Evolutionary conservation across 2,113 vertebrate genomes (phyloP), one percentile per base, ranked within the genome.

Genomic region (Vireo altiloquus): DNA sequence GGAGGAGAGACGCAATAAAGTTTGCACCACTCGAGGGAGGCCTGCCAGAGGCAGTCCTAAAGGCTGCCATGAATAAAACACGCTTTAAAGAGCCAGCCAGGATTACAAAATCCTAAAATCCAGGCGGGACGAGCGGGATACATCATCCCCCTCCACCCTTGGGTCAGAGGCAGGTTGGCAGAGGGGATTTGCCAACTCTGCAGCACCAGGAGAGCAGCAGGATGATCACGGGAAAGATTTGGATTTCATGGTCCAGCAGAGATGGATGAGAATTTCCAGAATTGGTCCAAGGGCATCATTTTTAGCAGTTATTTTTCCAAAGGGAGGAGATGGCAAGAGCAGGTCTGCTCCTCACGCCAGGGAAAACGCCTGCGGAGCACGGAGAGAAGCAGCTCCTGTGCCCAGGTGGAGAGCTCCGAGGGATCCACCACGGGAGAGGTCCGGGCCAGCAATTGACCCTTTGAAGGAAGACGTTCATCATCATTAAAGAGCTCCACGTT

Each of bases 11-110:
- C 30, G 86, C 90, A 86, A 54, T 92, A 65, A 90, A 90, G 72
- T 83, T 92, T 87, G 89, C 68, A 90, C 76, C 80, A 77, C 86
- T 81, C 42, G 2, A 92, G 91, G 89, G 94, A 96, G 65, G 79
- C 44, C 87, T 52, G 95, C 95, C 81, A 93, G 81, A 87, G 84
- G 95, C 93, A 50, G 46, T 88, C 82, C 94, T 94, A 54, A 94
- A 95, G 94, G 92, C 83, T 0, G 39, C 44, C n/a, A 83, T 89
- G 89, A 93, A 70, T 94, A 90, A 86, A 77, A 82, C 46, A 72
- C 1, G 0, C 56, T 89, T 76, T 77, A 74, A 81, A 88, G 68
- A 80, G 44, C 0, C 3, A 65, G 64, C 0, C 1, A 89, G 82
- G 89, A 90, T 90, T 69, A 70, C 47, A 61, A 70, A 78, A 78